A percentile compares a stretch with the other conserved stretches of the same genome.
Conservation (phyloP, 35 echinoderm and acorn worm genomes). For the Patiria miniata region DNA sequence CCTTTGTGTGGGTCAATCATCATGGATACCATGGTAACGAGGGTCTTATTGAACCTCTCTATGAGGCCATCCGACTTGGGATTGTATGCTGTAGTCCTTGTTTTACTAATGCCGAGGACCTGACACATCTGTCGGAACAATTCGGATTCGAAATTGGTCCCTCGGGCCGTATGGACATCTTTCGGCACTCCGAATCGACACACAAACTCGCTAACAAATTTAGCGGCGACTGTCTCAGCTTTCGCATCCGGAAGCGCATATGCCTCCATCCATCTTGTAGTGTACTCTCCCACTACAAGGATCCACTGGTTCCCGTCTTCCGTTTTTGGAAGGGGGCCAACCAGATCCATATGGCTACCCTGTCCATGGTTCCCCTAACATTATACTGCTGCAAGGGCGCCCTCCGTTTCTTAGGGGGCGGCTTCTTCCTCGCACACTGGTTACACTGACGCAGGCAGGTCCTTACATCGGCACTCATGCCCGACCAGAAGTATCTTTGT, state of each 20-base stretch:
- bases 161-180: conserved; percentile 40
- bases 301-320: conserved; percentile 21
- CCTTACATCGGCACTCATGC: conserved; percentile 33
- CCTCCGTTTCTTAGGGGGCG: background rate
- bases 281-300: conserved; percentile 51
- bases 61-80: conserved; percentile 36
- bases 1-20: background rate
- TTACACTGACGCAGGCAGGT: conserved; percentile 16
- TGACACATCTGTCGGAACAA: conserved; percentile 48
- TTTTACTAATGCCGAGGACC: conserved; percentile 21
- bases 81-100: conserved; percentile 33
- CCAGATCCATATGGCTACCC: conserved; percentile 30
- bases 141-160: conserved; percentile 50
- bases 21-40: background rate
- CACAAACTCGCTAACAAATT: conserved; percentile 43
- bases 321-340: conserved; percentile 32
- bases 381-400: conserved; percentile 37
- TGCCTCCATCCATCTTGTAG: conserved; percentile 61
- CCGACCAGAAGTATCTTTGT: conserved; percentile 4
- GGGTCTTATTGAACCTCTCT: conserved; percentile 35
- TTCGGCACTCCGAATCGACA: conserved; percentile 54
- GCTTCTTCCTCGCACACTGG: conserved; percentile 22
- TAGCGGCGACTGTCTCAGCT: conserved; percentile 49
- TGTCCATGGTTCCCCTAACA: conserved; percentile 30
- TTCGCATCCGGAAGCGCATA: conserved; percentile 45